Evolutionary conservation across 2,888 invertebrate genomes (phyloP), one percentile per base, ranked within the genome.

Genomic region (Microctonus brassicae): DNA sequence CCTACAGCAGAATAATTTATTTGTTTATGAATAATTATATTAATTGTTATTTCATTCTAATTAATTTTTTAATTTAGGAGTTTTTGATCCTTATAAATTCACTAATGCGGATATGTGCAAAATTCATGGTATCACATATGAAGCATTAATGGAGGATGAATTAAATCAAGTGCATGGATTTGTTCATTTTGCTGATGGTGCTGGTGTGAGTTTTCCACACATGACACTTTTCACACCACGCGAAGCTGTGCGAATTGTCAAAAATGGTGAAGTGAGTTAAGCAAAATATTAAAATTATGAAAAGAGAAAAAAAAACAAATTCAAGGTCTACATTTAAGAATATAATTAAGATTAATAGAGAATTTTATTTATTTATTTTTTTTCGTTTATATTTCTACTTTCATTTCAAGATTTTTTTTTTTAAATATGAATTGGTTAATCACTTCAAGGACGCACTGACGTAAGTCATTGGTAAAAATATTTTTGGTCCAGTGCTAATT

Each of bases 141-240:
- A 95, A 86, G 91, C 94, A 0, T 85, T 95, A 58, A 90, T 95
- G 90, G 95, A 95, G 83, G 94, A 95, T 82, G 95, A 95, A 85
- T 93, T 94, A 77, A 92, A 91, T 78, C 95, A 95, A 88, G 90
- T 95, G 7, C 89, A 93, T 13, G 95, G 95, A 11, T 91, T 93
- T 81, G 93, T 94, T 1, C 95, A 95, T 87, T 92, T 93, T 84
- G 93, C 92, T 1, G 95, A 95, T 81, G 93, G 94, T 29, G 90
- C 90, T 71, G 93, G 94, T 0, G 93, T 94, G 74, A 92, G 93
- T 77, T 93, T 94, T 78, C 91, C 94, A 0, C 93, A 94, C 81
- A 88, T 95, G 64, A 94, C 94, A 0, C 89, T 94, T 7, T 94
- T 94, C 88, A 93, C 94, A 2, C 94, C 94, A 3, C 92, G 91